Evolutionary conservation across 2,113 vertebrate genomes (phyloP).

Genomic region (Colistium nudipinnis): DNA sequence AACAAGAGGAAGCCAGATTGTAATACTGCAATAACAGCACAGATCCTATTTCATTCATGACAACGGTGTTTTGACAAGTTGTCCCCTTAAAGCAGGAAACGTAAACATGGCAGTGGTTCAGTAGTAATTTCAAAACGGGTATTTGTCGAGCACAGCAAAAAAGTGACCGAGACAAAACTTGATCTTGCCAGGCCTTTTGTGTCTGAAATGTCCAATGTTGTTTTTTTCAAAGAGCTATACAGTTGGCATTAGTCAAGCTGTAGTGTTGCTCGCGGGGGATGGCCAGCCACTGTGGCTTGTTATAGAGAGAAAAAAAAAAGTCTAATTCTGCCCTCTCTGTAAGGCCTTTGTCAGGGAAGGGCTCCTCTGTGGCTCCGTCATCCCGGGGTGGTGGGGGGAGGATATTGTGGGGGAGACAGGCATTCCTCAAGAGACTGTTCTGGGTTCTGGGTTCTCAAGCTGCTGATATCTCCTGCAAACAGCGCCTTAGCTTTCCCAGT

Average conservation of each 20-base stretch:
- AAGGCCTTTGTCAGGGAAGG: conserved; percentile 38
- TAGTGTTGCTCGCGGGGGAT: background rate
- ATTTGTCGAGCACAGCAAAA: background rate
- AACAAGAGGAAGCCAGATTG: conserved; percentile 60
- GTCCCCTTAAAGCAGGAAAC: conserved; percentile 32
- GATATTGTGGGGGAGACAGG: conserved; percentile 57
- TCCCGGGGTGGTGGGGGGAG: conserved; percentile 45
- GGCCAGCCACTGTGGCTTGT: conserved; percentile 18
- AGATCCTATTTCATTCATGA: conserved; percentile 41
- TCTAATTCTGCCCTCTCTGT: conserved; percentile 24
- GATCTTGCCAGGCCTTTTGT: background rate
- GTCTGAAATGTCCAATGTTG: background rate
- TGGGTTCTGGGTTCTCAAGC: conserved; percentile 65
- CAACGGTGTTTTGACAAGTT: conserved; percentile 66
- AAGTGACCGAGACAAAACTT: background rate
- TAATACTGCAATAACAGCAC: conserved; percentile 50
- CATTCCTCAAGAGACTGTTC: conserved; percentile 69
- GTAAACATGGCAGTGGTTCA: conserved; percentile 29
- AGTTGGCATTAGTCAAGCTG: background rate
- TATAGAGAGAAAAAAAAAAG: conserved; percentile 15
- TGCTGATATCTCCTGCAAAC: conserved; percentile 71
- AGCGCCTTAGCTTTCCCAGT: conserved; percentile 43
- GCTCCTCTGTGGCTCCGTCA: conserved; percentile 37
- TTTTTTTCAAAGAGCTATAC: background rate
- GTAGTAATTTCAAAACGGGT: conserved; percentile 9